Evolutionary conservation across 2,797 vertebrate species (phyloP), one percentile per base, ranked within the genome.

Genomic region (Manis pentadactyla): DNA sequence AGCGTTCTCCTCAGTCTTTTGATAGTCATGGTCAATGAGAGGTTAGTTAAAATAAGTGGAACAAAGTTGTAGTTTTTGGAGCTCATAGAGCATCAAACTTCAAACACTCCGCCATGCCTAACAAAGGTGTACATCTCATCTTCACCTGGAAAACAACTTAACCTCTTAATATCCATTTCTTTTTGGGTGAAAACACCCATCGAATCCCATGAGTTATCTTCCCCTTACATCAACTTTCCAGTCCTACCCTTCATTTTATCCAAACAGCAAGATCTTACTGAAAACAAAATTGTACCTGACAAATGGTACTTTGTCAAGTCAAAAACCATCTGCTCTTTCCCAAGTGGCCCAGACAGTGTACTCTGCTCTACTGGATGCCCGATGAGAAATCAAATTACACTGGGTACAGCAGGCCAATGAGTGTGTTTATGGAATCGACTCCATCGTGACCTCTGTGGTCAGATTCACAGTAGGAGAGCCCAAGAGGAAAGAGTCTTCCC

Each of bases 241-340:
- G 5, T 1, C 3, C 14, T 37, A 49, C 23, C 15, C 6, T 96
- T 86, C 21, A 57, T 93, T 91, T 91, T 91, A 94, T 59, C 59
- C 53, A 66, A 92, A 96, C 21, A 92, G 21, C 46, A 88, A 66
- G 34, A 23, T 73, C 37, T 93, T 93, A 92, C 23, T 55, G 51
- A 89, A 87, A 96, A 87, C 46, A 84, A 96, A 96, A 73, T 69
- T 42, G 4, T 78, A 79, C 39, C 46, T 51, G 21, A 39, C 10
- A 86, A 88, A 95, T 18, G 77, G n/a, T 21, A 79, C 92, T 92
- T 92, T 92, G 25, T 90, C 49, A 94, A 97, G 66, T 94, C 37
- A 93, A 90, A 95, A 88, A 82, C 51, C 42, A 87, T 57, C 55
- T 81, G 19, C 37, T 87, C 19, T 91, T 90, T 88, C 29, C 39